Evolutionary conservation across 2,113 vertebrate genomes (phyloP).

Genomic region (Globicephala melas): DNA sequence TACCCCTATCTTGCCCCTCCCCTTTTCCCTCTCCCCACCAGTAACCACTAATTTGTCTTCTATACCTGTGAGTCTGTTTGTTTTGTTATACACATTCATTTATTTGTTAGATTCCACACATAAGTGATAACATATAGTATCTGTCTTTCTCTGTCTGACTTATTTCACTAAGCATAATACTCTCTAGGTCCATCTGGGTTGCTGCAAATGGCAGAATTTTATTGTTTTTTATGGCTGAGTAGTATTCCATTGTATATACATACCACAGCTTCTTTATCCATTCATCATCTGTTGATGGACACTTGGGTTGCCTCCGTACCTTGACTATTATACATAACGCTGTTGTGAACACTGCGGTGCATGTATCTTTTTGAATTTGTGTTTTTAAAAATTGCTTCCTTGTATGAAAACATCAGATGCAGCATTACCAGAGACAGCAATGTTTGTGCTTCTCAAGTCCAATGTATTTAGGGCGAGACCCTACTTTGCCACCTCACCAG

Average conservation of each 20-base stretch:
- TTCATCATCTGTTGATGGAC: not conserved
- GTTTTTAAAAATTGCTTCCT: not conserved
- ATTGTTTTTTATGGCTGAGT: not conserved
- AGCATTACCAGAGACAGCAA: not conserved
- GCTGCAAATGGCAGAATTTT: no score
- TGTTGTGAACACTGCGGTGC: not conserved
- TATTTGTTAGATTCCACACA: not conserved
- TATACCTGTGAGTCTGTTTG: not conserved
- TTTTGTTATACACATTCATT: not conserved
- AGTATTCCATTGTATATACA: not conserved
- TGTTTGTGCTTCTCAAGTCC: not conserved
- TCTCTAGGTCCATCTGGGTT: not conserved
- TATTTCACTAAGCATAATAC: not conserved
- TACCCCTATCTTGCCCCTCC: not conserved
- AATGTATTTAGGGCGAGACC: not conserved
- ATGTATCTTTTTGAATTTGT: not conserved
- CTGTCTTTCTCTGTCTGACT: not conserved
- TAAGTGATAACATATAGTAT: no score
- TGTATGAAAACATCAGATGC: conserved; percentile 42
- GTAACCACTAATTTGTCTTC: not conserved
- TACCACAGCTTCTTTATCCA: not conserved
- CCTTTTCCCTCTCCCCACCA: not conserved
- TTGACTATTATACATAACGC: not conserved
- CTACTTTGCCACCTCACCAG: not conserved
- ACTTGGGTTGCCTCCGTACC: not conserved